Conservation (phyloP, 1,140 invertebrate genomes). For the Cotesia chilonis region DNA sequence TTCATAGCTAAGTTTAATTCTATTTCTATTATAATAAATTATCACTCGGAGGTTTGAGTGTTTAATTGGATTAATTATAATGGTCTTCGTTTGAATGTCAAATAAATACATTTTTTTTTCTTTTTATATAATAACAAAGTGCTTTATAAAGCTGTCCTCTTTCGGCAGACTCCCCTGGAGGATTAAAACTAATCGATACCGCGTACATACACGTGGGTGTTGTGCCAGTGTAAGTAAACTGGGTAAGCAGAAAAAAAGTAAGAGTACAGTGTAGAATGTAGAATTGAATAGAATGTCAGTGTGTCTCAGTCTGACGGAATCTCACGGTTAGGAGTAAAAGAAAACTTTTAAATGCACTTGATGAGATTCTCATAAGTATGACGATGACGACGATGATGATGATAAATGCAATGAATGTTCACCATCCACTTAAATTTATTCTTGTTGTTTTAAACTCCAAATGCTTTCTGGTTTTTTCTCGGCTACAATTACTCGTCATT, state of each 20-base stretch:
- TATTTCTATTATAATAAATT: not conserved
- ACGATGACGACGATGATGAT: no score
- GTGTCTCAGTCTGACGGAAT: conserved; percentile 8
- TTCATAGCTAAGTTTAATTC: conserved; percentile 20
- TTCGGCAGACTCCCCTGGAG: not conserved
- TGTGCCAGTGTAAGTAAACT: no score
- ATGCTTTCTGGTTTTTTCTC: no score
- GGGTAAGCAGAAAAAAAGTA: no score
- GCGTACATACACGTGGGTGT: not conserved
- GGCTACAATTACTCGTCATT: no score
- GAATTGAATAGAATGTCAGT: not conserved
- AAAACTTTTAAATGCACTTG: conserved; percentile 10
- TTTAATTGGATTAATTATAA: no score
- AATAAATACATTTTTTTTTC: not conserved
- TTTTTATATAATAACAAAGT: not conserved
- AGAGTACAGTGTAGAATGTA: not conserved
- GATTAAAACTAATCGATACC: conserved; percentile 3
- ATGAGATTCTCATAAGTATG: conserved; percentile 1
- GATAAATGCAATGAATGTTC: no score
- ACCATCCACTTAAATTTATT: no score
- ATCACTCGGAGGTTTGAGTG: no score
- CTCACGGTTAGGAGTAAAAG: not conserved
- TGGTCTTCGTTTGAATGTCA: no score
- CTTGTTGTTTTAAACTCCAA: no score
- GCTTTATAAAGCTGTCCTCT: not conserved